These are phyloP conservation scores for Thomomys bottae DNA, from an alignment of 2,113 vertebrate species.

Conservation along the genomic window DNA sequence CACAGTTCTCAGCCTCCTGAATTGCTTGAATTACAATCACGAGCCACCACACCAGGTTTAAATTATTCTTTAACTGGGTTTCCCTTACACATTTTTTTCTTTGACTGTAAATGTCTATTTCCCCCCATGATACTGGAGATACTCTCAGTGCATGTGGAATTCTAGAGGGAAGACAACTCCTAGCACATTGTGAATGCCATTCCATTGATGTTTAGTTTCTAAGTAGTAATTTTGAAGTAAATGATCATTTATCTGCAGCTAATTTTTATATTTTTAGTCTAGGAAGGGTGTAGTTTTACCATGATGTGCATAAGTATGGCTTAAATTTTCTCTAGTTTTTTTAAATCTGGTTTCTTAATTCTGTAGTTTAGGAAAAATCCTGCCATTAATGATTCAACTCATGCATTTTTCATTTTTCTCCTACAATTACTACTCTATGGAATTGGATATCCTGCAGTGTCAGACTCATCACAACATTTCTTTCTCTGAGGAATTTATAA, in stretches of 20 bases:
- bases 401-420: neutral
- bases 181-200: neutral
- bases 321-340: neutral
- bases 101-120: neutral
- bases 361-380: neutral
- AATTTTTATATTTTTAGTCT: neutral
- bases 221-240: neutral
- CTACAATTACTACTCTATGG: neutral
- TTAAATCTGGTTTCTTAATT: neutral
- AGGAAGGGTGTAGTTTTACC: neutral
- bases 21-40: no score
- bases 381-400: neutral
- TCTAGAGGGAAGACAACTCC: neutral
- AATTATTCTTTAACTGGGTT: neutral
- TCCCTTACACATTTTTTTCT: neutral
- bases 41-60: neutral
- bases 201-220: neutral
- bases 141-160: neutral
- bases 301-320: neutral
- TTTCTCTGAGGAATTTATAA: neutral
- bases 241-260: neutral
- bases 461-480: neutral
- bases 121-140: neutral
- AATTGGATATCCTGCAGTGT: neutral
- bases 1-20: no score